Base-by-base conservation (phyloP, 37 sponge, comb jelly and placozoan genomes). In the Sycon ciliatum region DNA sequence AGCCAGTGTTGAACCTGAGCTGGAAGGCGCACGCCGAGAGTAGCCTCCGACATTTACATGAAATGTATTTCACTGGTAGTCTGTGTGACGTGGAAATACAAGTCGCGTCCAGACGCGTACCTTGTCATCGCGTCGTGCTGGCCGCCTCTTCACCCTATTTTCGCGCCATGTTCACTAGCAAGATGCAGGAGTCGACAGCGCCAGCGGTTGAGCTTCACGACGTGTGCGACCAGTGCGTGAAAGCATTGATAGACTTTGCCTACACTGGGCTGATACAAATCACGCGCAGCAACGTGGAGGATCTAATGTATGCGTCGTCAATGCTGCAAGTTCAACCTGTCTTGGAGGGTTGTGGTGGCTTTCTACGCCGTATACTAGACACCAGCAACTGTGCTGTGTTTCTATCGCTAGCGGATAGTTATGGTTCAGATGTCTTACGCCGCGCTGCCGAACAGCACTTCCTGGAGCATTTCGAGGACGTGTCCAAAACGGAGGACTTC, bases 101-200 rank as follows among this genome's bases (percentile, higher is more conserved):
- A n/a, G n/a, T n/a, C n/a, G n/a, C n/a, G n/a, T n/a, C n/a, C n/a
- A n/a, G n/a, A n/a, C n/a, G n/a, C n/a, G n/a, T n/a, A n/a, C n/a
- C n/a, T n/a, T n/a, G n/a, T n/a, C 92, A 91, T 57, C 37, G 75
- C 11, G 53, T 87, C 6, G 75, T 91, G 11, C 77, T 91, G 16
- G 92, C 92, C 0, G 66, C 88, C 3, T 38, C 76, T 31, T 81
- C 85, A 40, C 85, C 87, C 29, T 91, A 91, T 64, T 91, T 91
- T 71, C 71, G 58, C 38, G 88, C 92, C 57, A 91, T 91, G 92
- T 91, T 91, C 80, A 81, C 79, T 27, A 73, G 78, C 32, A 30
- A 80, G 11, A 77, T 79, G 18, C 56, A 39, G 0, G 92, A 91
- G 71, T 84, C 85, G 60, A 68, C 31, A 0, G 64, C 62, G 31